Conservation (phyloP, 2,888 invertebrate species). For the Agonopterix heracliana region DNA sequence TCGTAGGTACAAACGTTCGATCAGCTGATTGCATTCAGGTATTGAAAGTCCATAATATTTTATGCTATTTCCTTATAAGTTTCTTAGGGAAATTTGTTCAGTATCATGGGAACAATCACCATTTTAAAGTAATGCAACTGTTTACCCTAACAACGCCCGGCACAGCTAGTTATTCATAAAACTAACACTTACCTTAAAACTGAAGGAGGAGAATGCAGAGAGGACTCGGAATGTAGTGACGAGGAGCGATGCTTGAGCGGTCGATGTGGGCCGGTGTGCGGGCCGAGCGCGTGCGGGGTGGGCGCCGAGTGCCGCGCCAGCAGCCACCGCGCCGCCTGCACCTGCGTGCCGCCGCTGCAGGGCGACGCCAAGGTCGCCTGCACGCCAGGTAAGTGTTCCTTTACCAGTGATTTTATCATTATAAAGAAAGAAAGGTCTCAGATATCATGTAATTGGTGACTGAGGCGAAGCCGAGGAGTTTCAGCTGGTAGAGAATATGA, state of each 20-base stretch:
- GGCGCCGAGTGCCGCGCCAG: constrained; percentile 86
- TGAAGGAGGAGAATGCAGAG: constrained; percentile 78
- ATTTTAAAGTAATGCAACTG: too few relatives aligned
- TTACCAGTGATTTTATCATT: not conserved
- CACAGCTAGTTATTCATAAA: too few relatives aligned
- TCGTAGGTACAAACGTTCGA: too few relatives aligned
- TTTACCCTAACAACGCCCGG: too few relatives aligned
- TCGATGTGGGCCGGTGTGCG: constrained; percentile 86
- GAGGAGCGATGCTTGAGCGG: constrained; percentile 84
- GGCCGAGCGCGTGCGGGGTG: constrained; percentile 81
- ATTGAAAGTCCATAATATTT: too few relatives aligned
- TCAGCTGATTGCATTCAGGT: too few relatives aligned
- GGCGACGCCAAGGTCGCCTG: constrained; percentile 91
- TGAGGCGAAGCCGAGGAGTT: not conserved
- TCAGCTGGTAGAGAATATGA: too few relatives aligned
- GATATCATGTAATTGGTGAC: not conserved
- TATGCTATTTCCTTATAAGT: too few relatives aligned
- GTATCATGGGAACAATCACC: too few relatives aligned
- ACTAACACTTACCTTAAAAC: constrained; percentile 1
- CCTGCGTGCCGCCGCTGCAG: constrained; percentile 82
- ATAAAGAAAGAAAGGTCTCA: not conserved
- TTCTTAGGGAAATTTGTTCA: too few relatives aligned
- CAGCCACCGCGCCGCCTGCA: constrained; percentile 86
- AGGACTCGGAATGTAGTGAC: constrained; percentile 82
- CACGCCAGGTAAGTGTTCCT: constrained; percentile 55